Percentiles rank a stretch among this genome's conserved stretches.
Conservation (phyloP, 1,140 invertebrate genomes). For the Asobara japonica region DNA sequence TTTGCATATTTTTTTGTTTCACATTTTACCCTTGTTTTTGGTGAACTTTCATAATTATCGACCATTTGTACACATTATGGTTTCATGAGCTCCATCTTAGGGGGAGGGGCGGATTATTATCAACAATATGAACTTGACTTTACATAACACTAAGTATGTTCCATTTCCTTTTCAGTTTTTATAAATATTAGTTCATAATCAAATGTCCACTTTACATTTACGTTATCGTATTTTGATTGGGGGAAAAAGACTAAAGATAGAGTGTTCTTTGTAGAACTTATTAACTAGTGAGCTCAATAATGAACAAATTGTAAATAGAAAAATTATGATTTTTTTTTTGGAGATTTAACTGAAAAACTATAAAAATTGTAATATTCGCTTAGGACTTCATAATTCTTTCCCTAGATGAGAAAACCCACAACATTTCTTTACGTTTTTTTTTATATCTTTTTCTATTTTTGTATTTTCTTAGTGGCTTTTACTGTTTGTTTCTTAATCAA, state of each 20-base stretch:
- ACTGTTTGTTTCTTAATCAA: slow-evolving; percentile 23
- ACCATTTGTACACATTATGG: not conserved
- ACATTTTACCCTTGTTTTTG: not conserved
- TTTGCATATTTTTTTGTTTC: not conserved
- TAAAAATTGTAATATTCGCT: slow-evolving; percentile 38
- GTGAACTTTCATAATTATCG: not conserved
- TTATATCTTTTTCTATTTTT: not conserved
- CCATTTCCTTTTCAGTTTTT: slow-evolving; percentile 12
- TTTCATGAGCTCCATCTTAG: not conserved
- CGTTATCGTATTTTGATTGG: slow-evolving; percentile 30
- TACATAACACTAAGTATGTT: slow-evolving; percentile 14
- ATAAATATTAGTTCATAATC: slow-evolving; percentile 41
- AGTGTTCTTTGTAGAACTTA: not conserved
- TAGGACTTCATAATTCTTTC: slow-evolving; percentile 20
- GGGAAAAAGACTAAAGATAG: not conserved
- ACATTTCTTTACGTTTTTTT: slow-evolving; percentile 9
- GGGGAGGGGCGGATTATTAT: not conserved
- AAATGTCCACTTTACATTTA: slow-evolving; percentile 41
- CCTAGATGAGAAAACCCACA: not conserved
- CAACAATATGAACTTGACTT: slow-evolving; percentile 1
- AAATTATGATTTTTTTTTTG: slow-evolving; percentile 31
- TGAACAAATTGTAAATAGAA: slow-evolving; percentile 6
- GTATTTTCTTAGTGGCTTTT: slow-evolving; percentile 11
- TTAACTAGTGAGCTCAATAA: not conserved
- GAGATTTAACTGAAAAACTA: slow-evolving; percentile 23